Evolutionary conservation across 2,113 vertebrate species (phyloP), one percentile per base, ranked within the genome.

Genomic region (Lamprotornis superbus): DNA sequence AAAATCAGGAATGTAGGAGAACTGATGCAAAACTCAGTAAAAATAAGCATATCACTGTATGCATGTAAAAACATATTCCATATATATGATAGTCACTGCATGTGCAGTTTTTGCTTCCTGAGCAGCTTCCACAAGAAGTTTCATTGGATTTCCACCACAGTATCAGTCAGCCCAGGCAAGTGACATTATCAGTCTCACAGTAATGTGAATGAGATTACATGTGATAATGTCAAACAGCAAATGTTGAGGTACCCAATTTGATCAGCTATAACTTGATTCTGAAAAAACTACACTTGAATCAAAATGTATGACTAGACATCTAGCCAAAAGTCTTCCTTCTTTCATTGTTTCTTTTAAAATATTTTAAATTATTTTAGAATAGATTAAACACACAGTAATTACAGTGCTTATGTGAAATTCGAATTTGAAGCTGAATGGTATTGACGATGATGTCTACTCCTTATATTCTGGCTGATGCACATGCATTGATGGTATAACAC

Each of bases 171-270:
- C 30, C 42, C 59, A 89, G 39, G 42, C 46, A 84, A 69, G 25
- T 55, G 77, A 70, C 83, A 81, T 81, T 89, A 78, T 89, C 74
- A 63, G 47, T 27, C 64, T 87, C 90, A 27, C 27, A 60, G 44
- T 75, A 84, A 96, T 40, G 44, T 75, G 80, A 64, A 81, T 64
- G 44, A 90, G 52, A 81, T 89, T 90, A 52, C 57, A 56, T 12
- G 25, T 31, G 52, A 77, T 78, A 92, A 91, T 82, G 83, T 84
- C 93, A 94, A 89, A 65, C 39, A 84, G 56, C 21, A 89, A 92
- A 91, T 37, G 53, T 35, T 83, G 81, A 89, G 22, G 49, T 30
- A 94, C 47, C 31, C 15, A 82, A 24, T 68, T 89, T 1, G 6
- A 87, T 82, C 11, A 5, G 20, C 24, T 68, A 33, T 65, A 93